phyloP scores from a whole-genome alignment of 2,797 vertebrate species.

The Toxotes lorentzi region DNA sequence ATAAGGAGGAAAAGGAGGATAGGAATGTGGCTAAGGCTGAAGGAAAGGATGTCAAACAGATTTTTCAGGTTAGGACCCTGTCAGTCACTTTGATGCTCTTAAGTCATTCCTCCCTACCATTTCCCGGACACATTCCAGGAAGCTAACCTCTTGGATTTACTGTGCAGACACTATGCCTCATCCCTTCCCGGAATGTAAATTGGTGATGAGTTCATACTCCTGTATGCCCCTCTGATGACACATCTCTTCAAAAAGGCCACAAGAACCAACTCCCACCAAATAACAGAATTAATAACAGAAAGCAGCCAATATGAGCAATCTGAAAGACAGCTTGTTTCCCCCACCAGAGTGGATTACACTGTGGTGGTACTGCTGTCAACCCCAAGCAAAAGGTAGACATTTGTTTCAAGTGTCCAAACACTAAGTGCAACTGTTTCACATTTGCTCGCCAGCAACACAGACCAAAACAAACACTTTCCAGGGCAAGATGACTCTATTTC shows the following conservation, averaged over 20 bases:
- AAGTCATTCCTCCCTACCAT: constrained; percentile 1
- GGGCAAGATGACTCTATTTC: constrained; percentile 50
- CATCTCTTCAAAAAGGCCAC: constrained; percentile 41
- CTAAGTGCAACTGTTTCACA: constrained; percentile 64
- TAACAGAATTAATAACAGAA: constrained; percentile 11
- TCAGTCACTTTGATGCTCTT: constrained; percentile 17
- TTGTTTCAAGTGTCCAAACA: constrained; percentile 71
- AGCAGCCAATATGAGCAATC: constrained; percentile 7
- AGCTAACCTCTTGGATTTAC: constrained; percentile 52
- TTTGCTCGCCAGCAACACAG: constrained; percentile 54
- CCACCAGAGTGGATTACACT: constrained; percentile 26
- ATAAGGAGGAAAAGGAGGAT: background rate
- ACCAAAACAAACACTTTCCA: constrained; percentile 63
- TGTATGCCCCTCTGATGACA: constrained; percentile 60
- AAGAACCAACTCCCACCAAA: constrained; percentile 6
- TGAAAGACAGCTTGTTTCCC: constrained; percentile 15
- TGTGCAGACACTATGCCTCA: constrained; percentile 56
- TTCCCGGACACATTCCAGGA: constrained; percentile 59
- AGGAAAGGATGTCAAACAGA: constrained; percentile 5
- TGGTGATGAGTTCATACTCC: constrained; percentile 61
- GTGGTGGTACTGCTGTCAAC: constrained; percentile 23
- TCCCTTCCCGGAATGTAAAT: constrained; percentile 67
- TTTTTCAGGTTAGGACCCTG: constrained; percentile 22
- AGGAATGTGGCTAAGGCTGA: constrained; percentile 13
- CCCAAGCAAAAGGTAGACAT: constrained; percentile 72